A percentile compares a stretch with the other conserved stretches of the same genome.
Conservation (phyloP, 2,797 vertebrate species). For the Rhyacichthys aspro region DNA sequence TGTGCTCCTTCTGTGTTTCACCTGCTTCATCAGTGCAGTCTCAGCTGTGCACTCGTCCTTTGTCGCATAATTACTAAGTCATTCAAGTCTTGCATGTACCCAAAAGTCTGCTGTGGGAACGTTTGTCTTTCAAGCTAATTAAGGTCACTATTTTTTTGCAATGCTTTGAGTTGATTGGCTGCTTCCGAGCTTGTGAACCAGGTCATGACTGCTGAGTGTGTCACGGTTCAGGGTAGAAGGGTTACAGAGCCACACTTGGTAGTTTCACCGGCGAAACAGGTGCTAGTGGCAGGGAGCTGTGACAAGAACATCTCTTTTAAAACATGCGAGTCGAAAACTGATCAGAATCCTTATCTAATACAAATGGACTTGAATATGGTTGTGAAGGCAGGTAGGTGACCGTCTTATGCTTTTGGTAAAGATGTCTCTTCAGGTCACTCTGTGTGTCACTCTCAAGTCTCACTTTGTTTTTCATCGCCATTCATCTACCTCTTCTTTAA, state of each 20-base stretch:
- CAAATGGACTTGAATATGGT: slow-evolving; percentile 40
- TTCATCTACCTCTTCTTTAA: slow-evolving; percentile 43
- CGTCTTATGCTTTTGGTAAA: neutral
- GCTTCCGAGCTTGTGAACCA: slow-evolving; percentile 61
- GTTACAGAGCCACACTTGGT: slow-evolving; percentile 45
- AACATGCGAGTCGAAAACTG: slow-evolving; percentile 23
- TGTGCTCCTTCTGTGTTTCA: neutral
- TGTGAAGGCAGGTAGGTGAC: slow-evolving; percentile 45
- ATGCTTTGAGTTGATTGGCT: slow-evolving; percentile 68
- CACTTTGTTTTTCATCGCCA: neutral
- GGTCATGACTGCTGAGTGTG: slow-evolving; percentile 66
- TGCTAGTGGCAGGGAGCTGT: slow-evolving; percentile 31
- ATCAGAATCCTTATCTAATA: slow-evolving; percentile 28
- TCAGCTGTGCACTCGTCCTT: slow-evolving; percentile 17
- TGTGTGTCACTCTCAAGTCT: neutral
- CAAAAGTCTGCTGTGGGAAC: slow-evolving; percentile 34
- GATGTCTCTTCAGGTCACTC: neutral
- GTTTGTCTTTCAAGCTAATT: slow-evolving; percentile 60
- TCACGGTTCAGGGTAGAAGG: slow-evolving; percentile 63
- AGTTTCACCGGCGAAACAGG: slow-evolving; percentile 29
- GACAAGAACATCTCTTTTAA: slow-evolving; percentile 12
- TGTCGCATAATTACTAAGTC: slow-evolving; percentile 28
- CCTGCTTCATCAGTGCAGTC: slow-evolving; percentile 1
- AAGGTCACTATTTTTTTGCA: slow-evolving; percentile 66
- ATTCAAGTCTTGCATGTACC: slow-evolving; percentile 26